Percentiles rank a stretch among this genome's conserved stretches.
Conservation (phyloP, 2,888 invertebrate genomes). For the Rhopalosiphum nymphaeae region DNA sequence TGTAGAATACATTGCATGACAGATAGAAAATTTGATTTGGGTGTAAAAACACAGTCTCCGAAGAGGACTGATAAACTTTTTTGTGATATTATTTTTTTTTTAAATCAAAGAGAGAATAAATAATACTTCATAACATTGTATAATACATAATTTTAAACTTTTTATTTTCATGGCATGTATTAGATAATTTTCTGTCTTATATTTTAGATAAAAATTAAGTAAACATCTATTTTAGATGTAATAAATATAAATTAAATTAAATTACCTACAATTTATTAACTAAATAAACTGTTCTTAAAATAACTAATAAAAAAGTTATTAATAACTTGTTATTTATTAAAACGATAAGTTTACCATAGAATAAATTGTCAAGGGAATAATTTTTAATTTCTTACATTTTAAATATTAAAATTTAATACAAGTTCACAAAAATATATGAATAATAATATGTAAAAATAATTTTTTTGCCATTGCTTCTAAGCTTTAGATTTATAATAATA, state of each 20-base stretch:
- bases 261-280: not conserved
- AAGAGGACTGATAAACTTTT: not conserved
- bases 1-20: not conserved
- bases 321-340: too few species aligned
- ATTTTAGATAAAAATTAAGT: not conserved
- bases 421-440: not conserved
- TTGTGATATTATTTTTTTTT: not conserved
- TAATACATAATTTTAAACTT: not conserved
- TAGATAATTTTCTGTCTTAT: not conserved
- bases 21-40: conserved; percentile 28
- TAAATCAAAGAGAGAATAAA: not conserved
- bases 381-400: not conserved
- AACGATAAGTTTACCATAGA: too few species aligned
- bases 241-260: not conserved
- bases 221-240: not conserved
- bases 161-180: not conserved
- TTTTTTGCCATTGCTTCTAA: not conserved
- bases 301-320: not conserved
- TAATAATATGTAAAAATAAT: not conserved
- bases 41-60: not conserved
- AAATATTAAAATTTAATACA: not conserved
- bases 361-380: too few species aligned
- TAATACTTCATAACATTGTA: not conserved
- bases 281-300: not conserved
- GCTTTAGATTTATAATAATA: not conserved